phyloP scores from a whole-genome alignment of 2,113 vertebrate species.

The Alethe diademata region DNA sequence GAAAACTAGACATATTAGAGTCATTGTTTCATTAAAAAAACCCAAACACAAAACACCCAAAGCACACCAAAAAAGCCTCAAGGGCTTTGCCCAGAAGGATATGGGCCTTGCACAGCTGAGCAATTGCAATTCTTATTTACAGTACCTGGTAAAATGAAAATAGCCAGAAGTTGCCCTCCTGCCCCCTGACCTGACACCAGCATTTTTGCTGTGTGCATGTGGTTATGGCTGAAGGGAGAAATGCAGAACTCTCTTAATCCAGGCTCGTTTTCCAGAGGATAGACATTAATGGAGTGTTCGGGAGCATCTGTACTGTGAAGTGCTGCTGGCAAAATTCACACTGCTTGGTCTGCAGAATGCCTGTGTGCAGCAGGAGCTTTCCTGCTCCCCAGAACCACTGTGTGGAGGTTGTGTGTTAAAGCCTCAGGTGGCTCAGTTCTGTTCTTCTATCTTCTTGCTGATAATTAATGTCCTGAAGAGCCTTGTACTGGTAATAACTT shows the following conservation, averaged over 20 bases:
- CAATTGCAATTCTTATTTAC: background rate
- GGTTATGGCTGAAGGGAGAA: background rate
- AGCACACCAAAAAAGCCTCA: background rate
- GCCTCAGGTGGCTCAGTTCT: background rate
- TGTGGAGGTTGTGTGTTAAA: rapidly evolving
- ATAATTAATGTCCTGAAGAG: background rate
- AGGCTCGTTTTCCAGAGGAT: background rate
- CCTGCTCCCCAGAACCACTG: background rate
- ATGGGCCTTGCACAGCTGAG: background rate
- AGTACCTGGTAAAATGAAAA: background rate
- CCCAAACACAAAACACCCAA: background rate
- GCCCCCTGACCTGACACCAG: background rate
- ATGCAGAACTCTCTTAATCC: background rate
- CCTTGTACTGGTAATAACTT: background rate
- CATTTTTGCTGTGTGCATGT: background rate
- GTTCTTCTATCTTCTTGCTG: background rate
- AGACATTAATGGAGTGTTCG: background rate
- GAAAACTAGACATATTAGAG: background rate
- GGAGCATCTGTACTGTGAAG: background rate
- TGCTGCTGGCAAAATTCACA: background rate
- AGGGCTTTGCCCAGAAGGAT: background rate
- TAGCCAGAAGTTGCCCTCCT: background rate
- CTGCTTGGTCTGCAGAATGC: background rate
- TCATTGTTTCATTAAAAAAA: background rate
- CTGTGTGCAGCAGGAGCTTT: background rate